These are phyloP conservation scores for Heterohyrax brucei DNA, from an alignment of 2,797 vertebrate species.

Conservation along the genomic window DNA sequence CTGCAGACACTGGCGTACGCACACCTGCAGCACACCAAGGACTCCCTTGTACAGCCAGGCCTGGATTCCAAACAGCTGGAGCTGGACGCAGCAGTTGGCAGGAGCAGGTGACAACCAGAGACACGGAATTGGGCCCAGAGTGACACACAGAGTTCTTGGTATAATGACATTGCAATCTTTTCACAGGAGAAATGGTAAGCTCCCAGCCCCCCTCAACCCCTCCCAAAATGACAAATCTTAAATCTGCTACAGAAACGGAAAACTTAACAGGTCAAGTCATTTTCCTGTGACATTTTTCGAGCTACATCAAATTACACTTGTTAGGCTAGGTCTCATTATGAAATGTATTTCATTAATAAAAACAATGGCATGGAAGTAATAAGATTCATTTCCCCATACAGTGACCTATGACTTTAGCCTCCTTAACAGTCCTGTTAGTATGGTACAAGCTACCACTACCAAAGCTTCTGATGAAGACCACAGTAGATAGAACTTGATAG, in stretches of 20 bases:
- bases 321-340: slow-evolving; percentile 38
- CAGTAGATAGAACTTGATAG: background rate
- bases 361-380: slow-evolving; percentile 4
- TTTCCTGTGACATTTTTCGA: slow-evolving; percentile 66
- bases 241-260: slow-evolving; percentile 45
- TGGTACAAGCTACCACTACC: background rate
- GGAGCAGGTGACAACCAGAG: slow-evolving; percentile 62
- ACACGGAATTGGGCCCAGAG: slow-evolving; percentile 61
- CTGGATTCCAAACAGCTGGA: slow-evolving; percentile 80
- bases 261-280: slow-evolving; percentile 15
- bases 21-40: slow-evolving; percentile 20
- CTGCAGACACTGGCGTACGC: background rate
- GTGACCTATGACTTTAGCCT: background rate
- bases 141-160: slow-evolving; percentile 60
- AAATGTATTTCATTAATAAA: slow-evolving; percentile 25
- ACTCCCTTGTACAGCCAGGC: slow-evolving; percentile 47
- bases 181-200: slow-evolving; percentile 44
- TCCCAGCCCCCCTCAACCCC: background rate
- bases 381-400: background rate
- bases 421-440: background rate
- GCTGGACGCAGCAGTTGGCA: slow-evolving; percentile 78
- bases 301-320: slow-evolving; percentile 29
- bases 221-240: slow-evolving; percentile 53
- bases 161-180: slow-evolving; percentile 70
- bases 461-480: background rate